Conservation (phyloP, 1,140 invertebrate genomes). For the Arion vulgaris region DNA sequence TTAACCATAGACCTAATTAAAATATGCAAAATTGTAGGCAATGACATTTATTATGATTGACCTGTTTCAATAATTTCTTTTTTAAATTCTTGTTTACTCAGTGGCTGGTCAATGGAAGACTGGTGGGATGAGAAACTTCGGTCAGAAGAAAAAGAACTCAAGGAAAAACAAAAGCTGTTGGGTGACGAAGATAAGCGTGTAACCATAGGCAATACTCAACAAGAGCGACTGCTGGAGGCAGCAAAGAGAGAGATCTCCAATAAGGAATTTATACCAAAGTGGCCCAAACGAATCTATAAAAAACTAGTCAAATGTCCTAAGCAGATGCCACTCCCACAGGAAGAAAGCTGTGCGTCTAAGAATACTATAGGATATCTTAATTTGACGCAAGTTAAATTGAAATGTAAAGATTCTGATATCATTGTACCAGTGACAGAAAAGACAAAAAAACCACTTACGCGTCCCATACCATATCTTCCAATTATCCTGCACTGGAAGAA, state of each 20-base stretch:
- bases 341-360: neutral
- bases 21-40: too few species aligned
- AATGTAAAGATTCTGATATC: neutral
- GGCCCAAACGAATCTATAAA: neutral
- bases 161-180: neutral
- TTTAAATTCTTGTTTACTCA: neutral
- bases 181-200: neutral
- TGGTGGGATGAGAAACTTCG: constrained; percentile 32
- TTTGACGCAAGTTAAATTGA: neutral
- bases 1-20: too few species aligned
- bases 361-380: neutral
- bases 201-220: neutral
- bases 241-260: constrained; percentile 9
- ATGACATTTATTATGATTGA: too few species aligned
- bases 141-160: constrained; percentile 4
- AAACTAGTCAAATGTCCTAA: neutral
- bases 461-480: constrained; percentile 24
- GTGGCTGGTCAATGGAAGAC: constrained; percentile 27
- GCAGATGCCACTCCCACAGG: neutral
- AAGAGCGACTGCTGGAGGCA: constrained; percentile 23
- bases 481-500: constrained; percentile 34
- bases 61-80: neutral
- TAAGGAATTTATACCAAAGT: neutral
- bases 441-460: neutral
- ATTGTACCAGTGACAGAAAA: neutral